These are phyloP conservation scores for Anableps anableps DNA, from an alignment of 2,797 vertebrate species.

Conservation along the genomic window DNA sequence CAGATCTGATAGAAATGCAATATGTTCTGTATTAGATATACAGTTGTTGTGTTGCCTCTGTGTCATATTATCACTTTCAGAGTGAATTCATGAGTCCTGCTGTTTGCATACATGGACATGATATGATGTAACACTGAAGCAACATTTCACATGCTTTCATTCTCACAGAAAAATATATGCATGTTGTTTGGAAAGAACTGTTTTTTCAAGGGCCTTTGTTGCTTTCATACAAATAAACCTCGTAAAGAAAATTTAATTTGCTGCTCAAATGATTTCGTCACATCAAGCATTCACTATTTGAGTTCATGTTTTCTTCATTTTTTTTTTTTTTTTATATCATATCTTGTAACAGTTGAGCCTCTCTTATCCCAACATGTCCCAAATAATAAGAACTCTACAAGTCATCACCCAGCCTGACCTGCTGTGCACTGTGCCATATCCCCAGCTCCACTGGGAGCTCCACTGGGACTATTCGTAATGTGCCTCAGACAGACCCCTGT, in stretches of 20 bases:
- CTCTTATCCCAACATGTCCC: constrained; percentile 22
- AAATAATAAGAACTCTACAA: constrained; percentile 6
- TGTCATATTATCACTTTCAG: constrained; percentile 47
- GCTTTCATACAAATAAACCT: neutral
- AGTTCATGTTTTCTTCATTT: neutral
- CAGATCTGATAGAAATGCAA: constrained; percentile 7
- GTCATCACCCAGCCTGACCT: constrained; percentile 32
- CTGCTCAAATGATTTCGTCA: neutral
- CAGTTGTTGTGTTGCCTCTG: constrained; percentile 8
- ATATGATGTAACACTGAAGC: constrained; percentile 37
- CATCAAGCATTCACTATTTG: neutral
- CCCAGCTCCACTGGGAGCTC: constrained; percentile 66
- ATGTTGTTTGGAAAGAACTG: neutral
- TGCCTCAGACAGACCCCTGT: constrained; percentile 62
- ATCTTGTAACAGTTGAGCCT: constrained; percentile 16
- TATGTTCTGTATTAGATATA: constrained; percentile 1
- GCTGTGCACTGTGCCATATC: constrained; percentile 31
- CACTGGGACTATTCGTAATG: constrained; percentile 71
- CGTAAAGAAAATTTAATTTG: neutral
- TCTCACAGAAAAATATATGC: neutral
- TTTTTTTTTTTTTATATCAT: neutral
- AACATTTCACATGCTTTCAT: constrained; percentile 3
- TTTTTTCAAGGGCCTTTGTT: neutral
- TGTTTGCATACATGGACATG: constrained; percentile 42
- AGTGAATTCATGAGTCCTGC: constrained; percentile 30